Conservation (phyloP, 2,888 invertebrate genomes). For the Eupithecia pulchellata region DNA sequence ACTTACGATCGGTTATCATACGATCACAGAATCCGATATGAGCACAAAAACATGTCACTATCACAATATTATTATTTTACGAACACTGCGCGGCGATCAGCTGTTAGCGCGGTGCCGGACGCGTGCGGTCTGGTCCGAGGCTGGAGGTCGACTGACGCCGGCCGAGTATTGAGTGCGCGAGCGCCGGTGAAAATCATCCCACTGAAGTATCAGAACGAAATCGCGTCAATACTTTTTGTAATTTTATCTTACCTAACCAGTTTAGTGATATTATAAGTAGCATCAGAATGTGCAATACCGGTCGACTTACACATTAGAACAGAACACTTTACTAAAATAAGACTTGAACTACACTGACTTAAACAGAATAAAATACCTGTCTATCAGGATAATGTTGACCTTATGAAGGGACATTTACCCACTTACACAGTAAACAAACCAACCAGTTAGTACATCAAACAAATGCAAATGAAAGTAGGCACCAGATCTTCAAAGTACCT, state of each 20-base stretch:
- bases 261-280: background rate
- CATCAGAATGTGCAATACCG: background rate
- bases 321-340: background rate
- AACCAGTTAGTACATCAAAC: conserved; percentile 29
- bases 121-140: conserved; percentile 54
- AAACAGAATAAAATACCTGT: background rate
- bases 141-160: conserved; percentile 65
- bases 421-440: conserved; percentile 15
- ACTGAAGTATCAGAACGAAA: conserved; percentile 57
- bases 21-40: conserved; percentile 75
- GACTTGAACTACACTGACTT: conserved; percentile 1
- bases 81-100: conserved; percentile 61
- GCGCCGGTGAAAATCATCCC: conserved; percentile 63
- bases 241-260: conserved; percentile 4
- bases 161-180: conserved; percentile 40
- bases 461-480: conserved; percentile 34
- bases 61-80: conserved; percentile 66
- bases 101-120: conserved; percentile 44
- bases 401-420: conserved; percentile 3
- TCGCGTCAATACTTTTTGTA: conserved; percentile 45
- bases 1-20: conserved; percentile 74
- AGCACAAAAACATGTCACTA: conserved; percentile 83
- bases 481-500: conserved; percentile 28
- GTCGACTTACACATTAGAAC: background rate
- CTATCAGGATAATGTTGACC: conserved; percentile 1